Percentiles rank a stretch among this genome's conserved stretches.
phyloP scores from a whole-genome alignment of 1,140 invertebrate species.

The Lordiphosa stackelbergi region DNA sequence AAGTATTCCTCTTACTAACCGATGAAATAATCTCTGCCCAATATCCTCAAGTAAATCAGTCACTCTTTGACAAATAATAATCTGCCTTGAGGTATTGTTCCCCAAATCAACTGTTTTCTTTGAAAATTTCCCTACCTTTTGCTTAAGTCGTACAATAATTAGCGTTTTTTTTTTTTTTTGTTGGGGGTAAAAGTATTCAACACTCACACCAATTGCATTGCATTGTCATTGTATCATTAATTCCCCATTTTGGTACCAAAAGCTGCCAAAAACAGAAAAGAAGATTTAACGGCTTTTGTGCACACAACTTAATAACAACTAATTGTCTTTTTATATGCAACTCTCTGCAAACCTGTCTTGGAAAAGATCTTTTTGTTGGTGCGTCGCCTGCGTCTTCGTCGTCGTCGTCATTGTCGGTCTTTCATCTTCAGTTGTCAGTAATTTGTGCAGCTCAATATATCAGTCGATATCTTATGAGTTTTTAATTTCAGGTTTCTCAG shows the following conservation, averaged over 20 bases:
- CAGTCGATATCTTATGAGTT: constrained; percentile 78
- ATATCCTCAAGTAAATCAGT: no score
- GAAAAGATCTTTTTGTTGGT: constrained; percentile 43
- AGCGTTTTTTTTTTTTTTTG: no score
- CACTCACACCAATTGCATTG: no score
- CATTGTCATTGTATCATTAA: constrained; percentile 60
- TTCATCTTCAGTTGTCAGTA: constrained; percentile 75
- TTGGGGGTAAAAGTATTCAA: no score
- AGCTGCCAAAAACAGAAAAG: constrained; percentile 38
- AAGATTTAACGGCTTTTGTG: constrained; percentile 61
- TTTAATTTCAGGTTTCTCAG: constrained; percentile 76
- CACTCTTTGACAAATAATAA: no score
- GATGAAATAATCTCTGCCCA: no score
- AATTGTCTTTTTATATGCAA: constrained; percentile 74
- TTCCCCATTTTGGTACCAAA: constrained; percentile 29
- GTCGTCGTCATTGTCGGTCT: constrained; percentile 30
- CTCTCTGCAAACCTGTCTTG: constrained; percentile 58
- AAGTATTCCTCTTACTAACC: no score
- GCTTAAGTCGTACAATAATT: no score
- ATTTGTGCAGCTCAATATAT: constrained; percentile 77
- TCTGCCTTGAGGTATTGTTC: no score
- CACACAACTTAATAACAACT: constrained; percentile 72
- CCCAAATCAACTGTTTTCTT: no score
- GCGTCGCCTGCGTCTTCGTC: neutral
- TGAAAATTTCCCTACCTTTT: no score